Base-by-base conservation (phyloP, 2,113 vertebrate species). In the Prunella himalayana region DNA sequence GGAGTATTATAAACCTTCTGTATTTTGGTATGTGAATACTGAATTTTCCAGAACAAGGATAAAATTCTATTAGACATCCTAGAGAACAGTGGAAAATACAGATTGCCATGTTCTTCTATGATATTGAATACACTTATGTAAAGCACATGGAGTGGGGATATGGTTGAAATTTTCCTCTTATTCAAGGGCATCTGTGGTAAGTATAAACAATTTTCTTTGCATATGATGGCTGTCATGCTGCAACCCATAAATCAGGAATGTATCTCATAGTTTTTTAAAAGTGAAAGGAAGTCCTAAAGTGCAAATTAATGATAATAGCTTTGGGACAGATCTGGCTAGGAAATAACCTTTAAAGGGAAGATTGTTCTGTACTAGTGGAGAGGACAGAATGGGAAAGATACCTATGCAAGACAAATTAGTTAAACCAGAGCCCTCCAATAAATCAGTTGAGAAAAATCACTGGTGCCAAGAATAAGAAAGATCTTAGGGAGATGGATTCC, bases 401-500 rank as follows among this genome's bases (percentile, higher is more conserved):
- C 60, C 90, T 92, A 90, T 96, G 87, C 92, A 97, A 96, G 94
- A 98, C 69, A 92, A 92, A 97, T 97, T 88, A 95, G 95, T 96
- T 93, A 97, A 97, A 94, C 85, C 73, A 88, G 94, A 94, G 93
- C 70, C 80, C 33, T 91, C 56, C 95, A 76, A 95, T 92, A 94
- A 97, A 97, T 97, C 97, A 95, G 94, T 37, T 66, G 86, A 97
- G 96, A 98, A 98, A 96, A 97, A 97, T 96, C 90, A 94, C 94
- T 44, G 23, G 33, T 94, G 96, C 89, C 93, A 96, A 89, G 95
- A 95, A 97, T 94, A 82, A 92, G 71, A 88, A 85, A 76, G 39
- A 85, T 88, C 97, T 97, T 96, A 96, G 92, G 95, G 94, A 98
- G 96, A 98, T 97, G 96, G 97, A 98, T 97, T 98, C 94, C 95